Conservation (phyloP, 2,113 vertebrate species). For the Thalassarche chlororhynchos region DNA sequence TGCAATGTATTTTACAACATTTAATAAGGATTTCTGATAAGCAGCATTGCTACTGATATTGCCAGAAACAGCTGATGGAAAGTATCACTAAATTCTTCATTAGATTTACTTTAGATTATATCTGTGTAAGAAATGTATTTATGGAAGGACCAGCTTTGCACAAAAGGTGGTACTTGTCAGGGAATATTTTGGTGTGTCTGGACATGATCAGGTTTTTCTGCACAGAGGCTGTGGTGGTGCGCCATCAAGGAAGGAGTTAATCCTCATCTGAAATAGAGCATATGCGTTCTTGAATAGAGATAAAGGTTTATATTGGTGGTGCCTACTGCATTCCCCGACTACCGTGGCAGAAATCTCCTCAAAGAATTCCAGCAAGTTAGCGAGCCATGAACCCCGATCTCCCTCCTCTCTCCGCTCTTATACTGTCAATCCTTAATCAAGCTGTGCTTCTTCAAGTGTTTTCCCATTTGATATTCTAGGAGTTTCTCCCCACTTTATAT, state of each 20-base stretch:
- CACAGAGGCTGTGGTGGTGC: not conserved
- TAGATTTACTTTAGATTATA: not conserved
- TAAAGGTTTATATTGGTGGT: not conserved
- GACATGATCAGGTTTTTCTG: not conserved
- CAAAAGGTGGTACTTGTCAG: not conserved
- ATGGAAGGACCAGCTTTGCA: not conserved
- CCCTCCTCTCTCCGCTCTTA: not conserved
- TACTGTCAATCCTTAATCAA: constrained; percentile 61
- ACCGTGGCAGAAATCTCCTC: not conserved
- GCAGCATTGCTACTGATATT: not conserved
- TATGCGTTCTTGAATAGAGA: not conserved
- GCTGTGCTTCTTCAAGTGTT: constrained; percentile 65
- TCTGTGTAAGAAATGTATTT: not conserved
- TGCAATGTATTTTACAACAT: not conserved
- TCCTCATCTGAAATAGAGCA: not conserved
- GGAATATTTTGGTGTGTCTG: not conserved
- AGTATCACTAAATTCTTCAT: not conserved
- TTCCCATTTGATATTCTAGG: constrained; percentile 55
- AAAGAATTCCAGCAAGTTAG: constrained; percentile 31
- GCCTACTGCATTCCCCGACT: not conserved
- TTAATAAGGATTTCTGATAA: constrained; percentile 11
- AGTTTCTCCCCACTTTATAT: constrained; percentile 55
- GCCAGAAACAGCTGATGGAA: not conserved
- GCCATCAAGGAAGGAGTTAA: not conserved
- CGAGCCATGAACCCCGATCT: not conserved